A percentile compares a stretch with the other conserved stretches of the same genome.
phyloP scores from a whole-genome alignment of 2,113 vertebrate genomes.

The Pycnonotus jocosus region DNA sequence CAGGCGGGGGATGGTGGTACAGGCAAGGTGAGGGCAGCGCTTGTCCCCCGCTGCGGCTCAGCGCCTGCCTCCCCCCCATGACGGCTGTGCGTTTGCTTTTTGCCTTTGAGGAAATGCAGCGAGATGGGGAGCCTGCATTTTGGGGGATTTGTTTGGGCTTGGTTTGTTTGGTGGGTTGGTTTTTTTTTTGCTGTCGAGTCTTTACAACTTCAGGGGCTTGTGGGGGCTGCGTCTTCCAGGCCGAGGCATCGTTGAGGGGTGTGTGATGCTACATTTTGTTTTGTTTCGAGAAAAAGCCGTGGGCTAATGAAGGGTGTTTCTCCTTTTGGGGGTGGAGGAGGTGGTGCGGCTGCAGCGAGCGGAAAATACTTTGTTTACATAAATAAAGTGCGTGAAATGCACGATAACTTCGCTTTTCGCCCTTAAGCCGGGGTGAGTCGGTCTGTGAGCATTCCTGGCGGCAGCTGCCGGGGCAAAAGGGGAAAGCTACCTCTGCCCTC shows the following conservation, averaged over 20 bases:
- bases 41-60: background rate
- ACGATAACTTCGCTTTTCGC: background rate
- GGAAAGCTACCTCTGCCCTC: background rate
- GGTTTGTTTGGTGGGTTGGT: background rate
- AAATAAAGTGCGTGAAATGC: background rate
- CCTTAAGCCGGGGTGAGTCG: background rate
- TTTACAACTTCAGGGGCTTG: background rate
- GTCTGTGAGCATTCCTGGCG: background rate
- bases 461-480: background rate
- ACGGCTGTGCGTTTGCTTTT: background rate
- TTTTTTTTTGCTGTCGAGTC: fast-evolving
- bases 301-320: background rate
- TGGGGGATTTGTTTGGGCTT: background rate
- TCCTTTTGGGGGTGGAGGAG: background rate
- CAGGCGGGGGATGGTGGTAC: background rate
- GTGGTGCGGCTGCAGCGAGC: background rate
- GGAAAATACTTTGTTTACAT: background rate
- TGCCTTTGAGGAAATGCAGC: background rate
- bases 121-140: background rate
- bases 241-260: background rate
- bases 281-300: background rate
- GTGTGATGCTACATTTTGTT: background rate
- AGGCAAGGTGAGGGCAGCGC: background rate
- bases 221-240: background rate
- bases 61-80: background rate